Percentiles rank a stretch among this genome's conserved stretches.
These are phyloP conservation scores for Leptatherina wallacei DNA, from an alignment of 2,797 vertebrate genomes.

Conservation along the genomic window DNA sequence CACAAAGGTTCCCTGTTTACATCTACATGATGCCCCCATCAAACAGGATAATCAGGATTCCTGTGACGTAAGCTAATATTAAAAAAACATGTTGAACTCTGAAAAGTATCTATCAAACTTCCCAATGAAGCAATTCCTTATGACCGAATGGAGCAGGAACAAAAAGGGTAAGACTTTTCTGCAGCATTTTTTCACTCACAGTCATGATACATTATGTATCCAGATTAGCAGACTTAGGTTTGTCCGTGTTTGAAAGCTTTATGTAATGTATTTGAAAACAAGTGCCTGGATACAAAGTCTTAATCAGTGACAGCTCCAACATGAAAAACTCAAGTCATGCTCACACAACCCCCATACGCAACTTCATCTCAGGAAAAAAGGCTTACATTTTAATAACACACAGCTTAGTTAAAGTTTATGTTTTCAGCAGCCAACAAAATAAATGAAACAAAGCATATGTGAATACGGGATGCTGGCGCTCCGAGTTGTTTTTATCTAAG, in stretches of 20 bases:
- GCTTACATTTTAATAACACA: conserved; percentile 73
- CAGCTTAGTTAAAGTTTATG: conserved; percentile 82
- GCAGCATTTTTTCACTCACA: conserved; percentile 15
- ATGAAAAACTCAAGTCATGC: conserved; percentile 31
- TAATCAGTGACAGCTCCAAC: conserved; percentile 41
- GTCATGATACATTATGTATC: conserved; percentile 17
- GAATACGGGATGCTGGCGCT: conserved; percentile 32
- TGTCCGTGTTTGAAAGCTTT: conserved; percentile 38
- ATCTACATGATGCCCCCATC: neutral
- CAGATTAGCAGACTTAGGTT: conserved; percentile 33
- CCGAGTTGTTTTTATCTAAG: conserved; percentile 63
- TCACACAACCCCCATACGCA: neutral
- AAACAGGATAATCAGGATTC: neutral
- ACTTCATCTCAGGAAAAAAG: conserved; percentile 48
- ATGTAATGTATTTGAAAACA: conserved; percentile 43
- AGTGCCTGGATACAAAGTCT: conserved; percentile 21
- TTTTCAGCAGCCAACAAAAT: conserved; percentile 79
- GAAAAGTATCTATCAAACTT: neutral
- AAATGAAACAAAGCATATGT: conserved; percentile 69
- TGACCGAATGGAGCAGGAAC: neutral
- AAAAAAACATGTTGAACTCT: neutral
- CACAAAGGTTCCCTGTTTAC: neutral
- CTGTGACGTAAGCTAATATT: neutral
- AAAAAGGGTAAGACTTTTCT: neutral
- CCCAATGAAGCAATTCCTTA: neutral